These are phyloP conservation scores for Pedionomus torquatus DNA, from an alignment of 2,113 vertebrate genomes.

Conservation along the genomic window DNA sequence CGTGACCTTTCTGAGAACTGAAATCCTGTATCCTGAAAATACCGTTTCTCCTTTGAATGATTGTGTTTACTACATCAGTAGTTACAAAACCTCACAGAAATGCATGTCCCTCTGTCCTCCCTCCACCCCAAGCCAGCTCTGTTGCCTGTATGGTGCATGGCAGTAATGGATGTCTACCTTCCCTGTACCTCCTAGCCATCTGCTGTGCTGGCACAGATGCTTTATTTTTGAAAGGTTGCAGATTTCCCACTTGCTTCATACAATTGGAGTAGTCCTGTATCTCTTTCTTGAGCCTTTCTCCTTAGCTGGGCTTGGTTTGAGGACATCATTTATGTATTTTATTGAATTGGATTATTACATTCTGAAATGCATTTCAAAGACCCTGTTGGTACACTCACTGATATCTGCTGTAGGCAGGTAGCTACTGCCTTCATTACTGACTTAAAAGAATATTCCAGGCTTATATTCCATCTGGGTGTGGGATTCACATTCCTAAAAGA, in stretches of 20 bases:
- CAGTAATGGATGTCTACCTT: not conserved
- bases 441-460: not conserved
- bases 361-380: not conserved
- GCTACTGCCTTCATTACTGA: not conserved
- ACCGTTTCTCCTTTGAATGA: not conserved
- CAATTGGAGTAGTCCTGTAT: not conserved
- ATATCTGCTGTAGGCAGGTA: not conserved
- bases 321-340: not conserved
- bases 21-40: not conserved
- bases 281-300: not conserved
- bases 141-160: not conserved
- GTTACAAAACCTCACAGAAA: not conserved
- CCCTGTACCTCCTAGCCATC: constrained; percentile 3
- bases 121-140: not conserved
- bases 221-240: not conserved
- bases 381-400: not conserved
- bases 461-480: not conserved
- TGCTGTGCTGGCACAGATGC: not conserved
- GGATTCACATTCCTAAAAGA: not conserved
- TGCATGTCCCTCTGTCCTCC: not conserved
- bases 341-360: not conserved
- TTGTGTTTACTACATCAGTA: not conserved
- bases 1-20: constrained; percentile 1
- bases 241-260: not conserved
- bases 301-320: not conserved